Evolutionary conservation across 2,888 invertebrate species (phyloP).

Genomic region (Latrodectus elegans): DNA sequence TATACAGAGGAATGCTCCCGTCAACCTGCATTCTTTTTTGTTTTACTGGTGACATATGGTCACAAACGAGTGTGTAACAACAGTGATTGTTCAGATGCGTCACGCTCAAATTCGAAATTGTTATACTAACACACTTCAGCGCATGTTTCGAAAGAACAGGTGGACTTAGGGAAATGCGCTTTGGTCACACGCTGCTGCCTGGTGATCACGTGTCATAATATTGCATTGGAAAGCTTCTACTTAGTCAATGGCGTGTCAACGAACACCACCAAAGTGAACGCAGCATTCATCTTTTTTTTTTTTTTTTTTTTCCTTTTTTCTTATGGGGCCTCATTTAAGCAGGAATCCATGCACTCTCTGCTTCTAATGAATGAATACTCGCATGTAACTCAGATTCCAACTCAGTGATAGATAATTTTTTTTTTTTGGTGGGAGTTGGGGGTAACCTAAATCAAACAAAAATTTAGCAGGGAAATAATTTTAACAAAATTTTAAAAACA

Average conservation of each 20-base stretch:
- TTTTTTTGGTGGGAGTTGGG: too few relatives aligned
- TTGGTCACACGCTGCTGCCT: slow-evolving; percentile 45
- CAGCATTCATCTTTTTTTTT: slow-evolving; percentile 4
- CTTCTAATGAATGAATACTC: too few relatives aligned
- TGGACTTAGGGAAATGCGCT: slow-evolving; percentile 16
- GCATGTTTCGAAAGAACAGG: slow-evolving; percentile 34
- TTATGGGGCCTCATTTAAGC: not conserved
- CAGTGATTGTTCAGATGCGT: slow-evolving; percentile 27
- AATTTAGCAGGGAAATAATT: too few relatives aligned
- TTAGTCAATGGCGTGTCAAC: slow-evolving; percentile 6
- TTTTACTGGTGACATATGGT: slow-evolving; percentile 20
- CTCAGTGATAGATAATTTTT: too few relatives aligned
- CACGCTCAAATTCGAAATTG: slow-evolving; percentile 15
- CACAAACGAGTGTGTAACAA: not conserved
- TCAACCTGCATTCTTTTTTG: too few relatives aligned
- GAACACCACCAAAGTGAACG: not conserved
- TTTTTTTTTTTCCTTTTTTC: not conserved
- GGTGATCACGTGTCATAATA: slow-evolving; percentile 3
- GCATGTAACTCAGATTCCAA: too few relatives aligned
- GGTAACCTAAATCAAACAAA: too few relatives aligned
- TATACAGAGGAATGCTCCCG: too few relatives aligned
- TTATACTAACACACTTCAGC: slow-evolving; percentile 56
- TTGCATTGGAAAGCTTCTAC: slow-evolving; percentile 15
- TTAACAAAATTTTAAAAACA: too few relatives aligned
- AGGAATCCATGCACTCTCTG: too few relatives aligned